Evolutionary conservation across 35 echinoderm and acorn worm species (phyloP).

Genomic region (Anneissia japonica): DNA sequence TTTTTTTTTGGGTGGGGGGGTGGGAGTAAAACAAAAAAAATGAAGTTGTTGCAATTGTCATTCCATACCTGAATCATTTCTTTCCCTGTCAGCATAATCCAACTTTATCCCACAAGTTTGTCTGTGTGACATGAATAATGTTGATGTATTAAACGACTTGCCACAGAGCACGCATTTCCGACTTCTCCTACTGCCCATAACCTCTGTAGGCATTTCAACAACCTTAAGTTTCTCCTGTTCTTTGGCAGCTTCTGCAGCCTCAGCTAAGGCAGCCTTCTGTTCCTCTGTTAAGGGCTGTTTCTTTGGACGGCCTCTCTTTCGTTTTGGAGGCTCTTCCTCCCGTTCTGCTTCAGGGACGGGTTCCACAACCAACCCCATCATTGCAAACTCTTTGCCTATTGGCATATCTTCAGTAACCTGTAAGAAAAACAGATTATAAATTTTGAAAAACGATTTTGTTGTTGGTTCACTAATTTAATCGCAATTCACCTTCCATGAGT

Average conservation of each 20-base stretch:
- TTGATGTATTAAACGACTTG: constrained; percentile 54
- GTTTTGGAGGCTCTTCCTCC: constrained; percentile 28
- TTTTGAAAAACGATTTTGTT: neutral
- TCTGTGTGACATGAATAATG: constrained; percentile 83
- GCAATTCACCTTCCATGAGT: neutral
- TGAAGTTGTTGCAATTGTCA: too few species aligned
- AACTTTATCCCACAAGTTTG: constrained; percentile 60
- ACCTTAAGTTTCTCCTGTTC: neutral
- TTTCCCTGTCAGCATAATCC: neutral
- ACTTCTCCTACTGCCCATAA: constrained; percentile 31
- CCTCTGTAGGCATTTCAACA: constrained; percentile 10
- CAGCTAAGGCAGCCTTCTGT: constrained; percentile 20
- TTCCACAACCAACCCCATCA: constrained; percentile 52
- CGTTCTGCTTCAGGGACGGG: constrained; percentile 18
- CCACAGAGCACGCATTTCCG: constrained; percentile 74
- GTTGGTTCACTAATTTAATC: neutral
- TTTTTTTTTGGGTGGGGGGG: too few species aligned
- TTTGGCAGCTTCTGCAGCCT: neutral
- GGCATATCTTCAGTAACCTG: constrained; percentile 83
- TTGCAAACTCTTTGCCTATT: constrained; percentile 62
- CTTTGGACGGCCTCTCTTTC: constrained; percentile 36
- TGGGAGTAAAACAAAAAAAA: too few species aligned
- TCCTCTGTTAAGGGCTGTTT: constrained; percentile 53
- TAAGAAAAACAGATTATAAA: neutral
- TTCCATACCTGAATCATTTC: too few species aligned